Conservation (phyloP, 2,888 invertebrate genomes). For the Phragmatobia fuliginosa region DNA sequence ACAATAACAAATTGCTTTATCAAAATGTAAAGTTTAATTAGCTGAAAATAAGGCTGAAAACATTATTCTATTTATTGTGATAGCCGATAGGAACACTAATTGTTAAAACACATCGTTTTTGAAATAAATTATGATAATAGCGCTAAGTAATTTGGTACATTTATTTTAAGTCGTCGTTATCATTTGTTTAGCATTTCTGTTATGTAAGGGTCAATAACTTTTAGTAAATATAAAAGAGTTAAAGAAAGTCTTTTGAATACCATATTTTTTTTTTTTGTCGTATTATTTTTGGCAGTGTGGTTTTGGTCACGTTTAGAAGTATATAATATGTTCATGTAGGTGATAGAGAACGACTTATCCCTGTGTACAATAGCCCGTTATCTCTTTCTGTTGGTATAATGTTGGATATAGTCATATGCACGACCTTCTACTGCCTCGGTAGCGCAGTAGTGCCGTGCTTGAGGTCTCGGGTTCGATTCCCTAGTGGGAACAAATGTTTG, state of each 20-base stretch:
- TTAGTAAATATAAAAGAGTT: background rate
- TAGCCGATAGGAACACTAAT: background rate
- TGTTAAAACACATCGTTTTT: background rate
- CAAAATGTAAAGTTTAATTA: background rate
- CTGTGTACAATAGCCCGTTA: too few relatives aligned
- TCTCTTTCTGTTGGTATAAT: too few relatives aligned
- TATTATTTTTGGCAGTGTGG: too few relatives aligned
- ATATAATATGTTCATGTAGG: too few relatives aligned
- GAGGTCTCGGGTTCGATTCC: too few relatives aligned
- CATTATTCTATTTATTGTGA: background rate
- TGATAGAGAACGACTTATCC: too few relatives aligned
- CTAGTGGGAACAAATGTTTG: too few relatives aligned
- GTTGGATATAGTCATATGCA: too few relatives aligned
- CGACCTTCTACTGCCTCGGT: too few relatives aligned
- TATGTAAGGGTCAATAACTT: background rate
- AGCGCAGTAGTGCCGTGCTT: too few relatives aligned
- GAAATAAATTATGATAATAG: background rate
- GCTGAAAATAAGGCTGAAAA: background rate
- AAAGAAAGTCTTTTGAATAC: background rate
- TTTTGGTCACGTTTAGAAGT: too few relatives aligned
- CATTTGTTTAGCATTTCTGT: background rate
- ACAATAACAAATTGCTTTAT: background rate
- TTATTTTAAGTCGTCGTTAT: background rate
- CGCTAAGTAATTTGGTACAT: background rate
- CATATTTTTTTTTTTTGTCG: too few relatives aligned